Percentiles rank a stretch among this genome's conserved stretches.
phyloP scores from a whole-genome alignment of 2,888 invertebrate genomes.

The Drosophila setosimentum region DNA sequence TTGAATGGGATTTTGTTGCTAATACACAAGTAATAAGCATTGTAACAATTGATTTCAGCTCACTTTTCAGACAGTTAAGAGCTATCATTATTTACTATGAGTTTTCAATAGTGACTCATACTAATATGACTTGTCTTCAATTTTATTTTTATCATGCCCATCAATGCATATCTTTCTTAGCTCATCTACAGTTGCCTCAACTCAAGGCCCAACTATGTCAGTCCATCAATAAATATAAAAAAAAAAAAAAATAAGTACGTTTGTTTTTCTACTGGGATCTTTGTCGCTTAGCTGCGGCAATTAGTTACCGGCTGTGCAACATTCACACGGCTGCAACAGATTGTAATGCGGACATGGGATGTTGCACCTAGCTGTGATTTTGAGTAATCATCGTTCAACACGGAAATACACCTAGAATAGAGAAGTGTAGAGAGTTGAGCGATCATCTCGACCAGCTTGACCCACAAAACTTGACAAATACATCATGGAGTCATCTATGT shows the following conservation, averaged over 20 bases:
- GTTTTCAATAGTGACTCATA: neutral
- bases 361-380: slow-evolving; percentile 68
- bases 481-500: slow-evolving; percentile 61
- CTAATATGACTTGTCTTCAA: neutral
- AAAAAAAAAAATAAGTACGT: slow-evolving; percentile 9
- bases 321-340: slow-evolving; percentile 58
- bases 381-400: slow-evolving; percentile 77
- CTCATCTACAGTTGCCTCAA: neutral
- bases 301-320: slow-evolving; percentile 63
- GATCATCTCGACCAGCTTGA: slow-evolving; percentile 49
- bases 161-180: neutral
- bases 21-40: neutral
- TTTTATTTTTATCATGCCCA: neutral
- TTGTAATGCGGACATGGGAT: slow-evolving; percentile 38
- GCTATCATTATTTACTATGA: neutral
- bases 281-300: slow-evolving; percentile 56
- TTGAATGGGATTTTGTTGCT: neutral
- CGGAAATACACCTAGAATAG: slow-evolving; percentile 66
- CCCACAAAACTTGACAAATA: slow-evolving; percentile 81
- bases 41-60: neutral
- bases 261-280: neutral
- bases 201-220: neutral
- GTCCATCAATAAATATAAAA: neutral
- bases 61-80: neutral
- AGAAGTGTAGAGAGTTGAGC: slow-evolving; percentile 12